Evolutionary conservation across 1,140 invertebrate genomes (phyloP).

Genomic region (Cepaea nemoralis): DNA sequence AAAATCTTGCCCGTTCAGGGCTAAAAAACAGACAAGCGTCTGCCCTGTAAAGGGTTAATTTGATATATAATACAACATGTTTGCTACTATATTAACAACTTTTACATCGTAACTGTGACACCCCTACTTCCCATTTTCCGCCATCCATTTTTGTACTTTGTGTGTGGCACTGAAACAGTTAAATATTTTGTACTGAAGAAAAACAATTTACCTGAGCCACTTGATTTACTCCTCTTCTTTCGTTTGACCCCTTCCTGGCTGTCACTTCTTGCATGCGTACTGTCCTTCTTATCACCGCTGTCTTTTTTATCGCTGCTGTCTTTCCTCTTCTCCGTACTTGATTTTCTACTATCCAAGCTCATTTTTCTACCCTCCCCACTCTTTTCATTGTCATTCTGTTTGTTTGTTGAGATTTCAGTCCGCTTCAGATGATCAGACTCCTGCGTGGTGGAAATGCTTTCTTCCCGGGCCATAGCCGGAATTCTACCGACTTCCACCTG

Average conservation of each 20-base stretch:
- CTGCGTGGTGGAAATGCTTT: background rate
- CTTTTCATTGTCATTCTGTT: background rate
- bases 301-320: background rate
- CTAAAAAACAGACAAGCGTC: no score
- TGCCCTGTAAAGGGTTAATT: no score
- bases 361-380: background rate
- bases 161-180: no score
- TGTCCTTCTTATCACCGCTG: slow-evolving; percentile 3
- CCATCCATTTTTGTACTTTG: no score
- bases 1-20: no score
- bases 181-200: no score
- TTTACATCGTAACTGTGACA: no score
- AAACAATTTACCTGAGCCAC: no score
- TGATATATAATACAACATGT: no score
- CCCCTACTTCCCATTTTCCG: no score
- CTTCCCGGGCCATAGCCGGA: background rate
- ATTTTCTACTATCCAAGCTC: background rate
- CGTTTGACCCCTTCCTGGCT: background rate
- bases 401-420: background rate
- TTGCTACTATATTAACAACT: no score
- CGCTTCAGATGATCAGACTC: background rate
- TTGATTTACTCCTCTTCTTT: background rate
- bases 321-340: background rate
- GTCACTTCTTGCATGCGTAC: background rate
- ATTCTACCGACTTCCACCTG: slow-evolving; percentile 26